Conservation (phyloP, 2,797 vertebrate species). For the Cyprinodon diabolis region DNA sequence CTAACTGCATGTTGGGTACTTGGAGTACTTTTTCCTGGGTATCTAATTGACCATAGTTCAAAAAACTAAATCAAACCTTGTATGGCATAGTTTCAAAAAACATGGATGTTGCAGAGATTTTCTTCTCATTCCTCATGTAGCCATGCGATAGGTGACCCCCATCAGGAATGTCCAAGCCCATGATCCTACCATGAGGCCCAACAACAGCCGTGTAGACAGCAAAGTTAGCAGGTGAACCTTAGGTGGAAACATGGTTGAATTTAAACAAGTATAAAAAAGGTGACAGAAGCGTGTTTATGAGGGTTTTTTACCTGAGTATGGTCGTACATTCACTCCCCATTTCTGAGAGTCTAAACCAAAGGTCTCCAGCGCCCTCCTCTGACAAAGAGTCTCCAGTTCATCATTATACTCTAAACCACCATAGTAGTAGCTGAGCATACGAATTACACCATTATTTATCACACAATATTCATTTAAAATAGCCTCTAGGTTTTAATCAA, state of each 20-base stretch:
- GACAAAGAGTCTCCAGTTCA: constrained; percentile 92
- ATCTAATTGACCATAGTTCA: background rate
- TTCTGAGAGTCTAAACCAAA: constrained; percentile 87
- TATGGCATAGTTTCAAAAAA: constrained; percentile 99
- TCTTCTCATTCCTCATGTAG: constrained; percentile 98
- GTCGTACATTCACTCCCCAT: constrained; percentile 97
- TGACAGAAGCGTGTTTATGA: background rate
- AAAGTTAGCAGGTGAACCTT: constrained; percentile 96
- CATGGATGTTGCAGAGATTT: constrained; percentile 95
- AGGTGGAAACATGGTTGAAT: constrained; percentile 8
- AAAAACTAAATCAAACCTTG: constrained; percentile 81
- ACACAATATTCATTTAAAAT: background rate
- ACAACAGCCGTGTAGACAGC: constrained; percentile 93
- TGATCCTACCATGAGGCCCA: constrained; percentile 95
- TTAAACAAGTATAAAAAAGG: background rate
- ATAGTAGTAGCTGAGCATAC: constrained; percentile 84
- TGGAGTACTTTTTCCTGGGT: background rate
- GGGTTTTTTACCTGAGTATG: constrained; percentile 89
- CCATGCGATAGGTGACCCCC: constrained; percentile 97
- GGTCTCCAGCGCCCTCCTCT: constrained; percentile 88
- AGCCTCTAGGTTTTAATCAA: background rate
- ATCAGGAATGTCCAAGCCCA: constrained; percentile 96
- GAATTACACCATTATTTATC: background rate
- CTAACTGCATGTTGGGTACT: too few relatives aligned
- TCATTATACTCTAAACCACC: constrained; percentile 92